phyloP scores from a whole-genome alignment of 2,888 invertebrate species.

The Margaritifera margaritifera region DNA sequence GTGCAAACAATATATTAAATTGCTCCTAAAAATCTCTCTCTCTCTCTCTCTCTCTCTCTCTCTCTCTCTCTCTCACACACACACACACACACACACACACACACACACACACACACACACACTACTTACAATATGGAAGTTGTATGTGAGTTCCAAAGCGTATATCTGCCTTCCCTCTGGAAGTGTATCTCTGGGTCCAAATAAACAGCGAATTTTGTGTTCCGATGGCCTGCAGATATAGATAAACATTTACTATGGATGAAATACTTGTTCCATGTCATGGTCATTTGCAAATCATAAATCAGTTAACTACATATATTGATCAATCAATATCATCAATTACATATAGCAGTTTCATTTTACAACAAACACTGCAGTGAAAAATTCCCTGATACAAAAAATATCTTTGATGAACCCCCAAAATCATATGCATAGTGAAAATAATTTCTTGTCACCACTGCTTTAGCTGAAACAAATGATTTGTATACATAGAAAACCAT shows the following conservation, averaged over 20 bases:
- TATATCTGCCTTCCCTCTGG: slow-evolving; percentile 92
- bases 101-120: neutral
- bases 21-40: neutral
- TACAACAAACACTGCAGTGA: no score
- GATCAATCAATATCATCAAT: no score
- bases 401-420: no score
- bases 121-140: slow-evolving; percentile 80
- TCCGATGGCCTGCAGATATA: slow-evolving; percentile 83
- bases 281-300: no score
- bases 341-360: no score
- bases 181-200: slow-evolving; percentile 85
- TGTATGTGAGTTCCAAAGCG: slow-evolving; percentile 89
- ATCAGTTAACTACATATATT: no score
- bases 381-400: no score
- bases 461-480: no score
- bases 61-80: neutral
- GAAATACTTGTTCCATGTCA: no score
- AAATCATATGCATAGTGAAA: no score
- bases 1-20: neutral
- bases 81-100: slow-evolving; percentile 3
- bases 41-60: neutral
- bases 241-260: neutral
- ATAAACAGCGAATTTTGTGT: slow-evolving; percentile 84
- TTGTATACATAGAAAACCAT: no score
- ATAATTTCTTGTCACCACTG: no score